phyloP scores from a whole-genome alignment of 1,140 invertebrate genomes.

The Trichogramma pretiosum region DNA sequence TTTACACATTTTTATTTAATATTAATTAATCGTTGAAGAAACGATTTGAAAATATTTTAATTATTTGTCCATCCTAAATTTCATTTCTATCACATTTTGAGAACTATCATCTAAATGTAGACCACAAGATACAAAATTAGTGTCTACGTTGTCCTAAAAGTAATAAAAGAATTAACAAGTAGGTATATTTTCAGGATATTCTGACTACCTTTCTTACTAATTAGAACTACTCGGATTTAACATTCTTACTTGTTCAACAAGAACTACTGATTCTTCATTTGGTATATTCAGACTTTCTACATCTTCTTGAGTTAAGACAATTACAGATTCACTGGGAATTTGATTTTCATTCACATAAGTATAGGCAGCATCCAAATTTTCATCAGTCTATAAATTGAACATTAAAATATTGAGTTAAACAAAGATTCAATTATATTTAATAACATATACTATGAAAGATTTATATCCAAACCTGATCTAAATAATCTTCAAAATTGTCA shows the following conservation, averaged over 20 bases:
- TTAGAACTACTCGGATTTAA: too few species aligned
- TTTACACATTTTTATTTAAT: not conserved
- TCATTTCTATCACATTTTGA: constrained; percentile 4
- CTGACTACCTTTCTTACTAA: too few species aligned
- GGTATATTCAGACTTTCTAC: constrained; percentile 35
- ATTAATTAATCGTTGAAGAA: constrained; percentile 7
- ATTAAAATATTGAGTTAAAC: too few species aligned
- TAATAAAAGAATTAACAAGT: not conserved
- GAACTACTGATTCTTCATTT: constrained; percentile 34
- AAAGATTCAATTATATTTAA: too few species aligned
- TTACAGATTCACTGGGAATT: constrained; percentile 38
- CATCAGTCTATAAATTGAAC: too few species aligned
- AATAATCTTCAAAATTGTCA: too few species aligned
- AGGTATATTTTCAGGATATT: too few species aligned
- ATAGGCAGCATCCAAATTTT: too few species aligned
- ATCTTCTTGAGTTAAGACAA: constrained; percentile 39
- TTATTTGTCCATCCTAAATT: constrained; percentile 5
- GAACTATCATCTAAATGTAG: constrained; percentile 9
- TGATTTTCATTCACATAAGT: constrained; percentile 40
- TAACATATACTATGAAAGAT: too few species aligned
- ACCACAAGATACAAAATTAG: constrained; percentile 11
- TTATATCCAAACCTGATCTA: too few species aligned
- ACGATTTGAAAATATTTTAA: constrained; percentile 8
- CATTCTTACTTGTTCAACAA: constrained; percentile 21
- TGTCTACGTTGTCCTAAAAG: constrained; percentile 6